A percentile compares a stretch with the other conserved stretches of the same genome.
phyloP scores from a whole-genome alignment of 2,113 vertebrate species.

The Cricetomys ansorgei region DNA sequence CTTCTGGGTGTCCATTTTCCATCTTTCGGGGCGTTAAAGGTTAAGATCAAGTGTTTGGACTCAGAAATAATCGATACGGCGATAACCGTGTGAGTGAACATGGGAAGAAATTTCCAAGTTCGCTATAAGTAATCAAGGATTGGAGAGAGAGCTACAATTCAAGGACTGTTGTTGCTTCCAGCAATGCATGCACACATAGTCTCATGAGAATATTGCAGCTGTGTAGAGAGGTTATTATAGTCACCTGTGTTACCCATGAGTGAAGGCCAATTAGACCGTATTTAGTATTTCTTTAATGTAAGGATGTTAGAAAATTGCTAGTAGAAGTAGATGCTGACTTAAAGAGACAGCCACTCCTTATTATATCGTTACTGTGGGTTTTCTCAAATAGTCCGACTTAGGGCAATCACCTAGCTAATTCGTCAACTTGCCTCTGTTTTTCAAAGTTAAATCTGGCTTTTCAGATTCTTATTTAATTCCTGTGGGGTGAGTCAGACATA shows the following conservation, averaged over 20 bases:
- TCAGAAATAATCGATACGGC: neutral
- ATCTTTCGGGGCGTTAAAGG: neutral
- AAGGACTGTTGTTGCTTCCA: neutral
- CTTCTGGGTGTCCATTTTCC: neutral
- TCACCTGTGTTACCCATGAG: neutral
- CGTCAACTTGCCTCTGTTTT: constrained; percentile 12
- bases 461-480: neutral
- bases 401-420: neutral
- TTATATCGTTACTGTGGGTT: neutral
- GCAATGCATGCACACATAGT: neutral
- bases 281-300: neutral
- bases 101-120: neutral
- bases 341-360: neutral
- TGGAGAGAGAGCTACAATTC: neutral
- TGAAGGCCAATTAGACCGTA: neutral
- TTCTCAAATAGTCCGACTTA: neutral
- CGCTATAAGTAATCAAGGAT: neutral
- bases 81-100: neutral
- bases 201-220: neutral
- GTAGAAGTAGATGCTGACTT: neutral
- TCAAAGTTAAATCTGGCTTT: neutral
- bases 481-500: neutral
- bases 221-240: neutral
- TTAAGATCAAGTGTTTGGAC: neutral
- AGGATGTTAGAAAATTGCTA: constrained; percentile 6